Evolutionary conservation across 2,888 invertebrate genomes (phyloP).

Genomic region (Lagria hirta): DNA sequence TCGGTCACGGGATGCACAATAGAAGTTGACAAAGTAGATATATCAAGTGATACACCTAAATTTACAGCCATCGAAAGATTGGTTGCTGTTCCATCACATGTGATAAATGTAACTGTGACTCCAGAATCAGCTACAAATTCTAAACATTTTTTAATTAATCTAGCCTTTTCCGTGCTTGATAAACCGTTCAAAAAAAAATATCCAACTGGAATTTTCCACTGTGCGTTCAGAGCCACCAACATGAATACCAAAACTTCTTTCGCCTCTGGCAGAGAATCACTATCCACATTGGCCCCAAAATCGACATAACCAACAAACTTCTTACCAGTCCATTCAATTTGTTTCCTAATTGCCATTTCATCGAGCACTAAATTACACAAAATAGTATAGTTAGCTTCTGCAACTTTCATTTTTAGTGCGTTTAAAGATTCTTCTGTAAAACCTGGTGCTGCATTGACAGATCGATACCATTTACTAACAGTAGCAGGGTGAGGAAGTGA

Average conservation of each 20-base stretch:
- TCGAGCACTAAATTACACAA: too few species aligned
- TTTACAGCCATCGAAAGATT: slow-evolving; percentile 30
- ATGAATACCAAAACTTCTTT: slow-evolving; percentile 37
- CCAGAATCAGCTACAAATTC: slow-evolving; percentile 27
- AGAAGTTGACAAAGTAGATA: slow-evolving; percentile 20
- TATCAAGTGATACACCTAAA: slow-evolving; percentile 25
- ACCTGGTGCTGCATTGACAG: slow-evolving; percentile 30
- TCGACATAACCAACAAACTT: slow-evolving; percentile 37
- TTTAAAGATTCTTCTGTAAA: slow-evolving; percentile 31
- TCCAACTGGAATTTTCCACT: slow-evolving; percentile 36
- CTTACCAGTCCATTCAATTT: too few species aligned
- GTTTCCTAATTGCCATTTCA: too few species aligned
- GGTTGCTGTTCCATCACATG: slow-evolving; percentile 33
- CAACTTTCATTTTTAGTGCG: slow-evolving; percentile 31
- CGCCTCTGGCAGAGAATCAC: slow-evolving; percentile 32
- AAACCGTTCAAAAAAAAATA: slow-evolving; percentile 33
- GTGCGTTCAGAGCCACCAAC: slow-evolving; percentile 31
- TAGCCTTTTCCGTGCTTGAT: slow-evolving; percentile 23
- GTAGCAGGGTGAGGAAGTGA: slow-evolving; percentile 21
- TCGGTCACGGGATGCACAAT: slow-evolving; percentile 30
- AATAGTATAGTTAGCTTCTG: too few species aligned
- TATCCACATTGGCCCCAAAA: slow-evolving; percentile 30
- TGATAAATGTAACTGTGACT: slow-evolving; percentile 29
- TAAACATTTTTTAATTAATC: slow-evolving; percentile 26
- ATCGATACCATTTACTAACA: slow-evolving; percentile 30